These are phyloP conservation scores for Anguilla obscura DNA, from an alignment of 2,797 vertebrate species.

Conservation along the genomic window DNA sequence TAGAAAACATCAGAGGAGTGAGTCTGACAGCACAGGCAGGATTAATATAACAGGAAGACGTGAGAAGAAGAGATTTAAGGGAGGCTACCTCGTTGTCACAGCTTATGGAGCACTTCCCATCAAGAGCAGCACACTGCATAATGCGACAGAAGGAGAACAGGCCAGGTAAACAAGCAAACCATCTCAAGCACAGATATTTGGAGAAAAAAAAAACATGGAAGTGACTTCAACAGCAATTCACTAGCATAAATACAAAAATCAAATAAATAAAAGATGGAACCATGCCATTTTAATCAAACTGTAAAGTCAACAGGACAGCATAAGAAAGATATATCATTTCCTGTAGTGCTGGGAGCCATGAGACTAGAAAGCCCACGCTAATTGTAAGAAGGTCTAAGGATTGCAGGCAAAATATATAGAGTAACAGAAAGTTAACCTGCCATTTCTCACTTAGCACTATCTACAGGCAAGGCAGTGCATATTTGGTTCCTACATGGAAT, in stretches of 20 bases:
- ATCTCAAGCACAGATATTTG: constrained; percentile 16
- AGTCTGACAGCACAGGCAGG: background rate
- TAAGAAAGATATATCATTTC: background rate
- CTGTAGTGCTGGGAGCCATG: background rate
- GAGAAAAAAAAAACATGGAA: constrained; percentile 11
- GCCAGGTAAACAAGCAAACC: constrained; percentile 13
- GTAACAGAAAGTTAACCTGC: constrained; percentile 11
- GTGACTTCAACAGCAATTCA: constrained; percentile 12
- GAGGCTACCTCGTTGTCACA: constrained; percentile 90
- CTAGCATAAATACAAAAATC: constrained; percentile 18
- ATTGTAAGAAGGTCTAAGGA: background rate
- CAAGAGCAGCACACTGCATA: constrained; percentile 87
- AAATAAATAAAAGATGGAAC: constrained; percentile 25
- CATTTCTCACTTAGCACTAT: background rate
- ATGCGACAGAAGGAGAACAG: background rate
- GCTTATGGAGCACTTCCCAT: constrained; percentile 94
- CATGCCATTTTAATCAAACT: constrained; percentile 27
- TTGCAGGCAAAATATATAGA: constrained; percentile 10
- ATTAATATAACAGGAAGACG: background rate
- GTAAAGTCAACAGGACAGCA: constrained; percentile 5
- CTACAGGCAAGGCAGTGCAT: background rate
- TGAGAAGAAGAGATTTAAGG: background rate
- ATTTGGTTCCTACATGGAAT: background rate
- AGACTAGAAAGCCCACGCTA: background rate
- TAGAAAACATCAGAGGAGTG: constrained; percentile 45